Conservation (phyloP, 1,140 invertebrate species). For the Lethocerus indicus region DNA sequence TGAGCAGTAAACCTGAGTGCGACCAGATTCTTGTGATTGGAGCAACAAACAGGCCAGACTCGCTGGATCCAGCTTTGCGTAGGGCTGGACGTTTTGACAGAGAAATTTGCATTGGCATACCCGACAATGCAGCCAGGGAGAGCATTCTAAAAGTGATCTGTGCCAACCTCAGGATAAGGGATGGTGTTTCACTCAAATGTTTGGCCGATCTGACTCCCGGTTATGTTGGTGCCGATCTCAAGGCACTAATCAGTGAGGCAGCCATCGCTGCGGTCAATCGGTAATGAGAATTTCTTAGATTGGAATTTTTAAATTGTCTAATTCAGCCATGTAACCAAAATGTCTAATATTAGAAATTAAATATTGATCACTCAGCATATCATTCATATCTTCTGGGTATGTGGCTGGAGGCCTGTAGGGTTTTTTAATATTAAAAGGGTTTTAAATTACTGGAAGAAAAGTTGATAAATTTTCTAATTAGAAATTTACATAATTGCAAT, state of each 20-base stretch:
- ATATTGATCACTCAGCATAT: no score
- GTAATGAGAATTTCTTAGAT: no score
- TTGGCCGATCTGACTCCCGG: constrained; percentile 80
- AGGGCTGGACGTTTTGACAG: constrained; percentile 82
- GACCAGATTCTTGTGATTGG: constrained; percentile 74
- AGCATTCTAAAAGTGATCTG: constrained; percentile 59
- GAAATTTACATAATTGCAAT: no score
- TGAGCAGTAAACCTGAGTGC: no score
- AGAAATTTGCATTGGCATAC: constrained; percentile 87
- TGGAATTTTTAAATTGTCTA: no score
- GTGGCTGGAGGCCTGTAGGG: no score
- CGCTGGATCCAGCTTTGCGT: constrained; percentile 81
- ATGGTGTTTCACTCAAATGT: constrained; percentile 46
- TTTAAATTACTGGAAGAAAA: no score
- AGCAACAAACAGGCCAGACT: constrained; percentile 86
- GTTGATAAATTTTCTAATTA: no score
- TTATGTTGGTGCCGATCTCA: constrained; percentile 92
- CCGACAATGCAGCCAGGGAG: constrained; percentile 59
- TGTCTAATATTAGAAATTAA: no score
- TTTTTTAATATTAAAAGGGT: no score
- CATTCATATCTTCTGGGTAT: no score
- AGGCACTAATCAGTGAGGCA: constrained; percentile 70
- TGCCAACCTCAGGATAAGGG: constrained; percentile 41
- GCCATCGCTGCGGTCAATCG: constrained; percentile 69
- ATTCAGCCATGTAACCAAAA: no score